Conservation (phyloP, 2,888 invertebrate genomes). For the Drosophila fungiperda region DNA sequence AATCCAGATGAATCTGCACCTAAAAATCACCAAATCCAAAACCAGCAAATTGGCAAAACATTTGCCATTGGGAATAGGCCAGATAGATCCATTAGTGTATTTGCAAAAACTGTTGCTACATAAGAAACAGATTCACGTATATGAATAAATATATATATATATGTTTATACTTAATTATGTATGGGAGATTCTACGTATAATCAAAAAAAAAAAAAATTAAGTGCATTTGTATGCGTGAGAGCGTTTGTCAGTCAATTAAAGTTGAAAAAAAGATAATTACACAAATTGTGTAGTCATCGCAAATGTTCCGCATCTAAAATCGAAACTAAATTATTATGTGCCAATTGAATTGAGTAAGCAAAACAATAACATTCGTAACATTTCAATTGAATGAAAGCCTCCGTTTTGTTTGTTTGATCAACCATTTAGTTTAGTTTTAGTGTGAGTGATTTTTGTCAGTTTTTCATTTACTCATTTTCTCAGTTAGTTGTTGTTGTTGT, state of each 20-base stretch:
- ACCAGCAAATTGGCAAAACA: slow-evolving; percentile 1
- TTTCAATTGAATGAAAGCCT: slow-evolving; percentile 14
- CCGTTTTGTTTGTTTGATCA: slow-evolving; percentile 22
- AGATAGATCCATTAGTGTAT: slow-evolving; percentile 22
- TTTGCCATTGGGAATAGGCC: slow-evolving; percentile 25
- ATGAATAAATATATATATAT: not conserved
- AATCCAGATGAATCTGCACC: not conserved
- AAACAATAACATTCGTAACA: slow-evolving; percentile 16
- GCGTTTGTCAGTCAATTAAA: slow-evolving; percentile 23
- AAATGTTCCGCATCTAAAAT: slow-evolving; percentile 50
- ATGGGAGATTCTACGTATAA: not conserved
- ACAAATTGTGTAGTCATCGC: slow-evolving; percentile 37
- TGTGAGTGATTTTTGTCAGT: slow-evolving; percentile 15
- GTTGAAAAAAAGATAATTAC: slow-evolving; percentile 16
- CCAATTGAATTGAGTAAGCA: slow-evolving; percentile 25
- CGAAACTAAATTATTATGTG: slow-evolving; percentile 42
- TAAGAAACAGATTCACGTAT: not conserved
- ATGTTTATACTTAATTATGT: not conserved
- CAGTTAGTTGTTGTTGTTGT: slow-evolving; percentile 27
- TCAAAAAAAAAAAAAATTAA: not conserved
- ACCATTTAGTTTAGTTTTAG: slow-evolving; percentile 19
- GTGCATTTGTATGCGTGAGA: slow-evolving; percentile 23
- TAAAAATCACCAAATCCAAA: not conserved
- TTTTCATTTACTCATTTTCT: slow-evolving; percentile 2
- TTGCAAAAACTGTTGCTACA: not conserved